Evolutionary conservation across 2,888 invertebrate species (phyloP).

Genomic region (Gisinianus flammeolus): DNA sequence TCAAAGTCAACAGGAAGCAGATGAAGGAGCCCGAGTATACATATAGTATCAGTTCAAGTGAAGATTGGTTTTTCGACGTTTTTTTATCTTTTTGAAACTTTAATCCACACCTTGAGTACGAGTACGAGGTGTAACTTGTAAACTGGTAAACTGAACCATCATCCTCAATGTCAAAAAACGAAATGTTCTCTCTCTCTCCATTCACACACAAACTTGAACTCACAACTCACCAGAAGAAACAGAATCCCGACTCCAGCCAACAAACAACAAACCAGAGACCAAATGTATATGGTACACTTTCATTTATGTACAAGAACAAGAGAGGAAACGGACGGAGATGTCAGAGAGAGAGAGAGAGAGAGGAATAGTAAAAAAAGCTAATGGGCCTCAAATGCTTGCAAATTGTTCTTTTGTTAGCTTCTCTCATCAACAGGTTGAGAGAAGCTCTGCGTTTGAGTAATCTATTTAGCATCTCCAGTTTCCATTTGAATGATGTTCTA

Average conservation of each 20-base stretch:
- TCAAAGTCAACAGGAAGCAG: conserved; percentile 26
- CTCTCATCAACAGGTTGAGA: conserved; percentile 5
- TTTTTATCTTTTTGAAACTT: conserved; percentile 40
- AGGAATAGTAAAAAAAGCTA: neutral
- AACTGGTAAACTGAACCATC: neutral
- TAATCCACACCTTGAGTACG: conserved; percentile 26
- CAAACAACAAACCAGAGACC: neutral
- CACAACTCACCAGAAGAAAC: neutral
- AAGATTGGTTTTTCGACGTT: conserved; percentile 37
- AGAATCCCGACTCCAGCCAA: neutral
- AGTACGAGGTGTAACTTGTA: conserved; percentile 17
- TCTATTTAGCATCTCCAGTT: neutral
- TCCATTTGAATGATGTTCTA: neutral
- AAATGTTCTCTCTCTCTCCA: too few relatives aligned
- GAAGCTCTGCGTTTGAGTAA: neutral
- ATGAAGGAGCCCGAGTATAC: conserved; percentile 17
- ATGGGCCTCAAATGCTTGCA: neutral
- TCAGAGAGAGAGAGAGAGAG: neutral
- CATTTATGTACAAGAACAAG: too few relatives aligned
- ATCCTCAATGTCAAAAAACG: conserved; percentile 10
- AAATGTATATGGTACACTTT: too few relatives aligned
- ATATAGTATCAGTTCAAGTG: neutral
- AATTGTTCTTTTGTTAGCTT: neutral
- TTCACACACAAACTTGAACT: too few relatives aligned
- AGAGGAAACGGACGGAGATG: neutral